Percentiles rank a stretch among this genome's conserved stretches.
These are phyloP conservation scores for Stegodyphus dumicola DNA, from an alignment of 1,140 invertebrate species.

Conservation along the genomic window DNA sequence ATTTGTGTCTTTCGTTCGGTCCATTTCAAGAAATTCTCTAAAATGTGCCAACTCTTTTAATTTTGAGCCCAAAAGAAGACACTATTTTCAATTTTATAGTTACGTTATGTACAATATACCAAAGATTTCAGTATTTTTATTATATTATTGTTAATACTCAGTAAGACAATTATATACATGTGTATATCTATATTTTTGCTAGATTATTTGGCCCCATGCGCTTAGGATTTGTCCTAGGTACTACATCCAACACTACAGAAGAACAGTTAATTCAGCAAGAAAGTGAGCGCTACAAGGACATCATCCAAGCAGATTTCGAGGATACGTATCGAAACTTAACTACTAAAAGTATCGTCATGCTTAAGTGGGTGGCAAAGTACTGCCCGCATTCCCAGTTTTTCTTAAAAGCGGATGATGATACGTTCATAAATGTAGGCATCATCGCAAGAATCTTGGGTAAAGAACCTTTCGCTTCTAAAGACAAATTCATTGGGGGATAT, in stretches of 20 bases:
- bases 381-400: constrained; percentile 61
- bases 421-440: constrained; percentile 65
- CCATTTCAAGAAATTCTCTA: too few relatives aligned
- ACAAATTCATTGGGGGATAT: constrained; percentile 35
- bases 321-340: constrained; percentile 62
- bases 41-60: too few relatives aligned
- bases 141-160: too few relatives aligned
- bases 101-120: too few relatives aligned
- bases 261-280: constrained; percentile 69
- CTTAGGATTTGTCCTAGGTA: constrained; percentile 79
- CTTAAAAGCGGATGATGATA: constrained; percentile 63
- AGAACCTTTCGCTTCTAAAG: neutral
- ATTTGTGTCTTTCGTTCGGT: too few relatives aligned
- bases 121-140: too few relatives aligned
- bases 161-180: too few relatives aligned
- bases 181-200: neutral
- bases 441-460: constrained; percentile 3
- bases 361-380: constrained; percentile 61
- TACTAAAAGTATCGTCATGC: constrained; percentile 57
- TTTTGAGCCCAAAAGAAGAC: too few relatives aligned
- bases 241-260: constrained; percentile 68
- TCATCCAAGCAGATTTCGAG: constrained; percentile 63
- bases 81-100: too few relatives aligned
- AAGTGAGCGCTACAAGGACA: constrained; percentile 56
- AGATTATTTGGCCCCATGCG: constrained; percentile 60